A percentile compares a stretch with the other conserved stretches of the same genome.
phyloP scores from a whole-genome alignment of 2,888 invertebrate genomes.

The Pachliopta kotzebuea region DNA sequence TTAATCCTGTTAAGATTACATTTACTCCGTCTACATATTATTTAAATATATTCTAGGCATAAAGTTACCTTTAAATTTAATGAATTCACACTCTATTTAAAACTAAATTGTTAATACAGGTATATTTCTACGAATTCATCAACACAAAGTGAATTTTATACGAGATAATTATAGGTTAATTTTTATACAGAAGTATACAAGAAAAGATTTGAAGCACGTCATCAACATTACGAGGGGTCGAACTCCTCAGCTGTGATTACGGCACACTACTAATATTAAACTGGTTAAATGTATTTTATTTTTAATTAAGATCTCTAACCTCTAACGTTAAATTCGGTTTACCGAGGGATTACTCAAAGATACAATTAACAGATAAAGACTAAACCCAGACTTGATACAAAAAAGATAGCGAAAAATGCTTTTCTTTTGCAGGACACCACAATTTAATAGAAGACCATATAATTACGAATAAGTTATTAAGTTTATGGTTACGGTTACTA shows the following conservation, averaged over 20 bases:
- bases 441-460: neutral
- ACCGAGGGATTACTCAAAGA: neutral
- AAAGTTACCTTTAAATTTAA: neutral
- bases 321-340: neutral
- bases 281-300: neutral
- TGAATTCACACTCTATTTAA: neutral
- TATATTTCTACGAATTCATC: neutral
- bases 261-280: neutral
- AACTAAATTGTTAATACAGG: neutral
- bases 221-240: neutral
- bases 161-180: neutral
- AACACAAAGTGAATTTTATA: neutral
- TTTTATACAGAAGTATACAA: neutral
- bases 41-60: constrained; percentile 2
- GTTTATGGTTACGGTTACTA: no score
- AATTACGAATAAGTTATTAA: no score
- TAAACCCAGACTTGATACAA: neutral
- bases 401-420: neutral
- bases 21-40: neutral
- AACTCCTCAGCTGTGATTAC: neutral
- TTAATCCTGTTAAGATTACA: constrained; percentile 16
- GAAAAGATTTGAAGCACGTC: neutral
- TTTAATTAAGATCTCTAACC: neutral
- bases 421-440: neutral
- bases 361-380: neutral